These are phyloP conservation scores for Cavia aperea DNA, from an alignment of 2,113 vertebrate genomes.

Conservation along the genomic window DNA sequence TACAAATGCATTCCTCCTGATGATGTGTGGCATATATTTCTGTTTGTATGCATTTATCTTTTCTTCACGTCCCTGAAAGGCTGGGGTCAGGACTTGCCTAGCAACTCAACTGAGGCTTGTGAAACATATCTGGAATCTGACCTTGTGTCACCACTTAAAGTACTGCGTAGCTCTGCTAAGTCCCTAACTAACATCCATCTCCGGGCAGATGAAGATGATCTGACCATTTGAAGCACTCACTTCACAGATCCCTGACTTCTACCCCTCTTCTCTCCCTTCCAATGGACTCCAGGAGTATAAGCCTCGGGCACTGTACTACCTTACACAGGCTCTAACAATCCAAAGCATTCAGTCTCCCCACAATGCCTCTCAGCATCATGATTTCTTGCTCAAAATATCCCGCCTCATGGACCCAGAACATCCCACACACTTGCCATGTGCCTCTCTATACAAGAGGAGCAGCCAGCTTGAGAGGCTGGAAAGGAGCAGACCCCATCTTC, in stretches of 20 bases:
- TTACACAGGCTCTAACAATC: not conserved
- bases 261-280: not conserved
- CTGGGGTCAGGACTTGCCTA: not conserved
- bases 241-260: not conserved
- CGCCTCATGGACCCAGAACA: not conserved
- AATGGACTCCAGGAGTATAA: not conserved
- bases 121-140: not conserved
- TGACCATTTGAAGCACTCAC: not conserved
- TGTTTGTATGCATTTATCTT: not conserved
- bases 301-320: accelerated
- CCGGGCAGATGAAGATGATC: not conserved
- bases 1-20: too few relatives aligned
- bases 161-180: not conserved
- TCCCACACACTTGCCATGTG: too few relatives aligned
- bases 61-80: not conserved
- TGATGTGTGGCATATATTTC: too few relatives aligned
- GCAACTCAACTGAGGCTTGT: not conserved
- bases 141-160: not conserved
- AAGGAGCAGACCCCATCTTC: not conserved
- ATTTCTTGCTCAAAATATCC: not conserved
- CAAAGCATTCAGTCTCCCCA: not conserved
- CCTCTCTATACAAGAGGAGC: not conserved
- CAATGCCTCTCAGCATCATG: not conserved
- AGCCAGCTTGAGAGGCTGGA: not conserved
- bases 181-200: not conserved